Evolutionary conservation across 2,888 invertebrate genomes (phyloP), one percentile per base, ranked within the genome.

Genomic region (Charanyca ferruginea): DNA sequence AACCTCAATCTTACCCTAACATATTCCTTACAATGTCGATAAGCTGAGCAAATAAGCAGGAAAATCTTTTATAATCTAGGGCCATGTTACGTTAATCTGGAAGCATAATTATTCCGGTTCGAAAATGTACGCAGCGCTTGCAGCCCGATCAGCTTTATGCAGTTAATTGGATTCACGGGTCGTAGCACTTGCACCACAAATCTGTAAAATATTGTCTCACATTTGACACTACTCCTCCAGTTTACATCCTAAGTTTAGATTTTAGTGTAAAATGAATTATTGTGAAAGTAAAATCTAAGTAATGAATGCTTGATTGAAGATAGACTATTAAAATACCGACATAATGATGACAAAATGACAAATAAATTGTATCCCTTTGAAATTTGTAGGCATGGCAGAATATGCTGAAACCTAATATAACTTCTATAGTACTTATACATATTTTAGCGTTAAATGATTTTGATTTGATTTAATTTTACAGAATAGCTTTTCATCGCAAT

Each of bases 251-350:
- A 57, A 57, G 60, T 64, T 57, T 57, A 28, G 38, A 23, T 65
- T 73, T 71, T 23, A 60, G 38, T 41, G 20, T 32, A 44, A 64
- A 71, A 45, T 77, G 48, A 58, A 60, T 72, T 16, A 63, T 42
- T 52, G 32, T 25, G n/a, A 47, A 11, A 28, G n/a, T 23, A 35
- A 77, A 44, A 23, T 42, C 42, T 16, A 16, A 2, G n/a, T 47
- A 42, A 58, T 53, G 0, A 49, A 61, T 41, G 16, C 11, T 23
- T 35, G 9, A 47, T 13, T 58, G 44, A 20, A 45, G 23, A 28
- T 22, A 35, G 20, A 23, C 22, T n/a, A n/a, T n/a, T n/a, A n/a
- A n/a, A n/a, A n/a, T n/a, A n/a, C n/a, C n/a, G n/a, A n/a, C n/a
- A n/a, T n/a, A n/a, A n/a, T n/a, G n/a, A n/a, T n/a, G n/a, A n/a